These are phyloP conservation scores for Ypsolopha sequella DNA, from an alignment of 2,888 invertebrate genomes.

Conservation along the genomic window DNA sequence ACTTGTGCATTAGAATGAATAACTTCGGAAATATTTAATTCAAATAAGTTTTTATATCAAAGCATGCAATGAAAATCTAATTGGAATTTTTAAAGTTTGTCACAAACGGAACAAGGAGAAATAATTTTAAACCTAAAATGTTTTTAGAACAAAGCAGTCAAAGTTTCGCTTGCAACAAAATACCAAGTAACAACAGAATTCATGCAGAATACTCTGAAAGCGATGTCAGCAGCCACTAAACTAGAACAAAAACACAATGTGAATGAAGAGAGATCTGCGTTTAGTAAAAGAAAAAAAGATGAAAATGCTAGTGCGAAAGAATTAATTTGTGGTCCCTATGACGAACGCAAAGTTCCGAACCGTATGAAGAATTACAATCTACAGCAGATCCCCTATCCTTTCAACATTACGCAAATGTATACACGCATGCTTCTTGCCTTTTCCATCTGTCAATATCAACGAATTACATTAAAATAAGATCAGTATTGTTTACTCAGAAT, in stretches of 20 bases:
- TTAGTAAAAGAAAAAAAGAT: slow-evolving; percentile 23
- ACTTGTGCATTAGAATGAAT: background rate
- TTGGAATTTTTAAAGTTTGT: too few relatives aligned
- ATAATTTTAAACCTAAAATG: background rate
- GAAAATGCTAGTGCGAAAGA: background rate
- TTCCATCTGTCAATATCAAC: slow-evolving; percentile 33
- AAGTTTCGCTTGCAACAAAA: background rate
- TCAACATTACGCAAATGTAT: slow-evolving; percentile 26
- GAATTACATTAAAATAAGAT: slow-evolving; percentile 68
- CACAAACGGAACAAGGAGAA: background rate
- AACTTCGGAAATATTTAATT: too few relatives aligned
- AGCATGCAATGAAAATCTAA: too few relatives aligned
- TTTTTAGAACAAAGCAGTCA: background rate
- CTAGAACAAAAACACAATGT: slow-evolving; percentile 32
- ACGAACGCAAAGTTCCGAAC: background rate
- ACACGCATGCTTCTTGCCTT: slow-evolving; percentile 80
- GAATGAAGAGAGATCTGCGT: slow-evolving; percentile 61
- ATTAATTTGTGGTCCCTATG: background rate
- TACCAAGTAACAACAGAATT: too few relatives aligned
- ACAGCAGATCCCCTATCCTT: slow-evolving; percentile 51
- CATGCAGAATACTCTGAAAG: background rate
- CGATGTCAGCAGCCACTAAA: slow-evolving; percentile 18
- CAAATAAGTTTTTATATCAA: too few relatives aligned
- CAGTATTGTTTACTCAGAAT: slow-evolving; percentile 10
- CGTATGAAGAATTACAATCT: slow-evolving; percentile 6